A percentile compares a stretch with the other conserved stretches of the same genome.
Conservation (phyloP, 2,113 vertebrate genomes). For the Petrocephalus microphthalmus region DNA sequence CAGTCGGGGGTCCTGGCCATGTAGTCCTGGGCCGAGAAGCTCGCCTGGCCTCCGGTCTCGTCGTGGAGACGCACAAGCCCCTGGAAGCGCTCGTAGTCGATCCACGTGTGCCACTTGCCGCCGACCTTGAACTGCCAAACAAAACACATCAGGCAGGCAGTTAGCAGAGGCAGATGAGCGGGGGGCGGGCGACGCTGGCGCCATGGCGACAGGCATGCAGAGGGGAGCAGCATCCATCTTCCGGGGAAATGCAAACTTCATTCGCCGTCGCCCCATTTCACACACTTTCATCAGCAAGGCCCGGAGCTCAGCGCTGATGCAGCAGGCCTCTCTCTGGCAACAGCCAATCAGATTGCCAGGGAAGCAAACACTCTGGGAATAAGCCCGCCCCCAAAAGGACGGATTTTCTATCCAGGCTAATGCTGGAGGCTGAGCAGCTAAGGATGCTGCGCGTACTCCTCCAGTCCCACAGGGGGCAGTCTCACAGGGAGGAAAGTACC, state of each 20-base stretch:
- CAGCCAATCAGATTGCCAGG: background rate
- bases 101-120: constrained; percentile 85
- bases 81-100: constrained; percentile 82
- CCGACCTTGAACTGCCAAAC: constrained; percentile 73
- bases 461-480: background rate
- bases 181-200: background rate
- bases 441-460: background rate
- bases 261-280: background rate
- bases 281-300: background rate
- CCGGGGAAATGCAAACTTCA: background rate
- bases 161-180: background rate
- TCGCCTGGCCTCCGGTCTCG: constrained; percentile 49
- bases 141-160: background rate
- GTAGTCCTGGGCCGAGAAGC: constrained; percentile 77
- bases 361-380: background rate
- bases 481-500: background rate
- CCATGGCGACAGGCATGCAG: background rate
- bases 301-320: constrained; percentile 12
- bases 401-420: background rate
- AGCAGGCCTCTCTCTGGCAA: background rate
- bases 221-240: background rate
- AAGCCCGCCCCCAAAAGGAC: background rate
- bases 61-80: constrained; percentile 61
- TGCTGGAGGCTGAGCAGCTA: background rate
- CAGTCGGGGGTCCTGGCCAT: constrained; percentile 73